These are phyloP conservation scores for Chironomus tentans DNA, from an alignment of 2,888 invertebrate genomes.

Conservation along the genomic window DNA sequence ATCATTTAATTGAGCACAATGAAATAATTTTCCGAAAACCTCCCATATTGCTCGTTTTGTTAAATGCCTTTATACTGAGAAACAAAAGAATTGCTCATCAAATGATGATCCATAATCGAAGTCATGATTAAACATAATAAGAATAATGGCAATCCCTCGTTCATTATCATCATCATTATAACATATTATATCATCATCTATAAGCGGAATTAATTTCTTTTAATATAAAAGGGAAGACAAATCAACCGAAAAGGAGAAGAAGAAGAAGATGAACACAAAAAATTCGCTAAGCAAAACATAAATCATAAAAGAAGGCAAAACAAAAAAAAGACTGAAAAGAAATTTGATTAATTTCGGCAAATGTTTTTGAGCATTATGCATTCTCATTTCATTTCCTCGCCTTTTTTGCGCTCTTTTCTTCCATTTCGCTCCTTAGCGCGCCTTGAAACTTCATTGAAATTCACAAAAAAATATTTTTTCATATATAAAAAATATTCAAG, in stretches of 20 bases:
- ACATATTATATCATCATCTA: too few species aligned
- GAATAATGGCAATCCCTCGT: not conserved
- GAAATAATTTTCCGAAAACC: too few species aligned
- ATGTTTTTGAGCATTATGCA: not conserved
- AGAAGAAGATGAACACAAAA: not conserved
- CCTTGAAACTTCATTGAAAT: not conserved
- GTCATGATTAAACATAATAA: not conserved
- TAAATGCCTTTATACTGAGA: too few species aligned
- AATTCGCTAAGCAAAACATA: not conserved
- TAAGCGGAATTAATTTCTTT: too few species aligned
- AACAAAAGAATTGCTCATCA: too few species aligned
- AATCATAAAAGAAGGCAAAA: not conserved
- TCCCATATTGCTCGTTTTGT: too few species aligned
- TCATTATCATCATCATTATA: not conserved
- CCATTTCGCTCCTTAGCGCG: not conserved
- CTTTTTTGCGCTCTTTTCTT: not conserved
- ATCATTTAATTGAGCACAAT: too few species aligned
- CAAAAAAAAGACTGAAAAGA: not conserved
- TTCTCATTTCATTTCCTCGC: not conserved
- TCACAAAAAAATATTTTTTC: not conserved
- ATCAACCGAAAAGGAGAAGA: not conserved
- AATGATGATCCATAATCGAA: not conserved
- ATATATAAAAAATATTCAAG: not conserved
- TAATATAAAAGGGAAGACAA: not conserved
- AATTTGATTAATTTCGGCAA: slow-evolving; percentile 12